These are phyloP conservation scores for Hycleus cichorii DNA, from an alignment of 1,140 invertebrate species.

Conservation along the genomic window DNA sequence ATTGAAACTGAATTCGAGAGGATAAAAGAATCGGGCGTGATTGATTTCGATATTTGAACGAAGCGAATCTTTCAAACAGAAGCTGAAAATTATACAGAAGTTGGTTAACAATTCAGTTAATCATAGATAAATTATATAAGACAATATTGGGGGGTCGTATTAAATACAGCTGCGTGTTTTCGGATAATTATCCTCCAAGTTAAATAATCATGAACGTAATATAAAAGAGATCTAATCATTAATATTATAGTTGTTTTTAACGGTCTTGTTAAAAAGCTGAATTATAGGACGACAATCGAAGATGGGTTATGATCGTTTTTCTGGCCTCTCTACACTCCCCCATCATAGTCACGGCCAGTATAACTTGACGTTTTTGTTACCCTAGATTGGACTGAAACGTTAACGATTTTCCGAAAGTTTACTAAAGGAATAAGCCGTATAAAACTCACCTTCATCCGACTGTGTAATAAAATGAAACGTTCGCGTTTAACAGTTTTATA, in stretches of 20 bases:
- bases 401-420: constrained; percentile 18
- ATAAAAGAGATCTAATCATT: constrained; percentile 7
- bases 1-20: no score
- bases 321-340: neutral
- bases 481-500: constrained; percentile 28
- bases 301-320: neutral
- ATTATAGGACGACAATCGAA: constrained; percentile 1
- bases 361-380: constrained; percentile 1
- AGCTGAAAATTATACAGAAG: no score
- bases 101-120: no score
- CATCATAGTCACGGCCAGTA: neutral
- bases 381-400: constrained; percentile 1
- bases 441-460: constrained; percentile 23
- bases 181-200: constrained; percentile 4
- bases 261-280: constrained; percentile 6
- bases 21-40: no score
- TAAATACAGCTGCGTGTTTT: constrained; percentile 3
- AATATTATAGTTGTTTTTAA: constrained; percentile 8
- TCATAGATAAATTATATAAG: no score
- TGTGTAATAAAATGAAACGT: constrained; percentile 28
- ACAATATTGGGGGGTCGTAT: no score
- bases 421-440: constrained; percentile 15
- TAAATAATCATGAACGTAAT: constrained; percentile 13
- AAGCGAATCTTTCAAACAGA: no score
- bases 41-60: no score